Evolutionary conservation across 1,140 invertebrate genomes (phyloP), one percentile per base, ranked within the genome.

Genomic region (Wasmannia auropunctata): DNA sequence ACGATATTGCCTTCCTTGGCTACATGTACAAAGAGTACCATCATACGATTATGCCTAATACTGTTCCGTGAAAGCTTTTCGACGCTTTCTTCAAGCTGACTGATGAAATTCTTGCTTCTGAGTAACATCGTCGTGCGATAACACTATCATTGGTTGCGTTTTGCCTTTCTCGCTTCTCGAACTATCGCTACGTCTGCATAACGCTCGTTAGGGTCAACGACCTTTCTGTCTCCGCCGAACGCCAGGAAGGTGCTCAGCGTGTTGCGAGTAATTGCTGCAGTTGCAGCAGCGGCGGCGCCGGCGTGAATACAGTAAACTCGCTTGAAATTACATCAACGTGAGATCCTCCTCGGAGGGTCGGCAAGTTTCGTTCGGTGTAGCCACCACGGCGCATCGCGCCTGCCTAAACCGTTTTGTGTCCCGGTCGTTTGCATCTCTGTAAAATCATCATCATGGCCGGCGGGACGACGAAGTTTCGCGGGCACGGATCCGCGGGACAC

Each of bases 241-340:
- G 65, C 25, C 51, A 72, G 37, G 51, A 83, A 83, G 67, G 67
- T 83, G 51, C 46, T 51, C 79, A 34, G 51, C 65, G 49, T 81
- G 77, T 81, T 81, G 63, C 65, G 67, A 83, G 79, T 83, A 83
- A 83, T 83, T 74, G 79, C 79, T 70, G 67, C 79, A 83, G 67
- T 83, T 83, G 67, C 67, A 83, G 16, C 79, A 14, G 43, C 43
- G 43, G 19, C 79, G 62, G 31, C 62, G 46, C 79, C 51, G 79
- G 67, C 67, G 79, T 83, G 79, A 83, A 83, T 74, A 58, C 79
- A 58, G 79, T 83, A 83, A 83, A 83, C 51, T 83, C 79, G 79
- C 79, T 74, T 74, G 79, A 83, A 83, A 83, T 83, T 83, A 60
- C 54, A 74, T 83, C 67, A 83, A 83, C 51, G 67, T 51, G 67